Evolutionary conservation across 2,888 invertebrate species (phyloP), one percentile per base, ranked within the genome.

Genomic region (Vesta saturnalis): DNA sequence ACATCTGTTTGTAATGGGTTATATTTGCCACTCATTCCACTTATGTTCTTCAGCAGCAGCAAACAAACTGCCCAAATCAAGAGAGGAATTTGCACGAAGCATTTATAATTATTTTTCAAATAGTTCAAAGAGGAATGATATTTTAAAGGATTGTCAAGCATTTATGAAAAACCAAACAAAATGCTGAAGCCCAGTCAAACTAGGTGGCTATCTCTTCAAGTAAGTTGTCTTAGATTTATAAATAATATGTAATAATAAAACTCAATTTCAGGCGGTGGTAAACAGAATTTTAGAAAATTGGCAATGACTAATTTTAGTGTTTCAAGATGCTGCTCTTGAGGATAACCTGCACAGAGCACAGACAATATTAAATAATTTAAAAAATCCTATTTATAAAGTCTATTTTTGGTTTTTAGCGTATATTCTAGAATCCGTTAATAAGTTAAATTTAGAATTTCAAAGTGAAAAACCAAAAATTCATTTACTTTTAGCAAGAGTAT

Each of bases 401-500:
- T 43, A 43, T 43, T 43, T 43, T 43, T 43, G 43, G n/a, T 43
- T 43, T 43, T 43, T 43, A 43, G 43, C 43, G 10, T 43, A 43
- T 43, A 43, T 43, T 43, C 43, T 43, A 43, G 43, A 43, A 52
- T 35, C 66, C n/a, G 59, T 69, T 14, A 69, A 65, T 18, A 69
- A 63, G 46, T 47, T 69, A 23, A 69, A 66, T 61, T 52, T 52
- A 46, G 65, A 69, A 58, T 65, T 69, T 56, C 62, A 65, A 55
- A 52, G 52, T 43, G 66, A 69, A 65, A 43, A 52, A 15, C 56
- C 57, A 16, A 65, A 61, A 69, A 62, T 69, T 16, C 69, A 64
- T 30, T 39, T 23, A 1, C 19, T 52, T 12, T 52, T 52, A 52
- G 12, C 43, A 43, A 43, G 43, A 43, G 43, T 43, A 43, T 43